phyloP scores from a whole-genome alignment of 2,113 vertebrate genomes.

The Axis porcinus region DNA sequence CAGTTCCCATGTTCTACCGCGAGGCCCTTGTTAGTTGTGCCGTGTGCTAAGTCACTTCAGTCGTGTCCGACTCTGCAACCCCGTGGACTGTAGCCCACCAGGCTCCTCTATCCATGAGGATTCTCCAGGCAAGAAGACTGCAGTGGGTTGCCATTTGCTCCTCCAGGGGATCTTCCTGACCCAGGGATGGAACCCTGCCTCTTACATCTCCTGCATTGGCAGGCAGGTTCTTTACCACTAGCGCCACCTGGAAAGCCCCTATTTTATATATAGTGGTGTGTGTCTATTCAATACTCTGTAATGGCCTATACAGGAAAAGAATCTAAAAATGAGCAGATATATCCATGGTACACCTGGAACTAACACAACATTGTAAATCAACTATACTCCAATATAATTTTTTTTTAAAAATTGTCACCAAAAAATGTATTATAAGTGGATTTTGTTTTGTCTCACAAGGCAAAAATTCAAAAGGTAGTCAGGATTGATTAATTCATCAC shows the following conservation, averaged over 20 bases:
- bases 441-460: background rate
- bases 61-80: rapidly evolving
- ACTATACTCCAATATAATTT: background rate
- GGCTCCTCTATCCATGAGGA: background rate
- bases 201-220: background rate
- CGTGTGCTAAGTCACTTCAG: background rate
- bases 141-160: background rate
- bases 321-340: background rate
- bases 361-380: background rate
- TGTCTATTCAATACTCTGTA: background rate
- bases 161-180: background rate
- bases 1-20: background rate
- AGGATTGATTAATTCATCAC: background rate
- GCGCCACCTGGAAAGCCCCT: background rate
- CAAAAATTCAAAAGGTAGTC: background rate
- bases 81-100: rapidly evolving
- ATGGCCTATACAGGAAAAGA: background rate
- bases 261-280: background rate
- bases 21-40: background rate
- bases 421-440: background rate
- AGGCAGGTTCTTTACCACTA: background rate
- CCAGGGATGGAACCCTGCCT: background rate
- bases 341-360: background rate
- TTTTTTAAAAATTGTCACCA: background rate
- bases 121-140: background rate